Base-by-base conservation (phyloP, 2,888 invertebrate genomes). In the Drosophila eohydei region DNA sequence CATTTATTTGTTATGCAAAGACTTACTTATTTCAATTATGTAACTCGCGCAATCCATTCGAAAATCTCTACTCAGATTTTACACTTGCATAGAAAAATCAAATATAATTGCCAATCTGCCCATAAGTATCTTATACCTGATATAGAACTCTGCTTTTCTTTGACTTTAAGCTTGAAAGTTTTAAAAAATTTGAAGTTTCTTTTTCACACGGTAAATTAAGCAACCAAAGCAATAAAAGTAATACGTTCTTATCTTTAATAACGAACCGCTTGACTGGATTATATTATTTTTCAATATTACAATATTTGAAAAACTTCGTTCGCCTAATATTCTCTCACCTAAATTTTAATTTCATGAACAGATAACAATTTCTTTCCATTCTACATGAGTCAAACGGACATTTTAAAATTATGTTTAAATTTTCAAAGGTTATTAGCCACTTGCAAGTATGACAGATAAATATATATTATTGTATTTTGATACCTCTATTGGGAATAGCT, bases 1-100 rank as follows among this genome's bases (percentile, higher is more conserved):
- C 66, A 66, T 36, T 57, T 62, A 38, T 51, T 32, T 48, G 73
- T 54, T 48, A 54, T 38, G 56, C 55, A 51, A n/a, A 41, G 55
- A 43, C 12, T 26, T 57, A 36, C 32, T 38, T 61, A 38, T 26
- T 51, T 34, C 51, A 54, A 28, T 54, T 38, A 61, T 57, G 46
- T 48, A 43, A 46, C 41, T 55, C n/a, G 32, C n/a, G 32, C 26
- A 38, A 32, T 61, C 48, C 60, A 40, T 44, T 54, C 50, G 7
- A 36, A 54, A 65, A 57, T 21, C 21, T 21, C 21, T 21, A 21
- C 56, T 59, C 52, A 59, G 38, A 56, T 30, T 43, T 21, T 43
- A 5, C 8, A 16, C 16, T 21, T n/a, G 34, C 2, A 21, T 1
- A 21, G n/a, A 9, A 1, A n/a, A 51, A 34, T 6, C 16, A 11